These are phyloP conservation scores for Melipona beecheii DNA, from an alignment of 2,888 invertebrate species.

Conservation along the genomic window DNA sequence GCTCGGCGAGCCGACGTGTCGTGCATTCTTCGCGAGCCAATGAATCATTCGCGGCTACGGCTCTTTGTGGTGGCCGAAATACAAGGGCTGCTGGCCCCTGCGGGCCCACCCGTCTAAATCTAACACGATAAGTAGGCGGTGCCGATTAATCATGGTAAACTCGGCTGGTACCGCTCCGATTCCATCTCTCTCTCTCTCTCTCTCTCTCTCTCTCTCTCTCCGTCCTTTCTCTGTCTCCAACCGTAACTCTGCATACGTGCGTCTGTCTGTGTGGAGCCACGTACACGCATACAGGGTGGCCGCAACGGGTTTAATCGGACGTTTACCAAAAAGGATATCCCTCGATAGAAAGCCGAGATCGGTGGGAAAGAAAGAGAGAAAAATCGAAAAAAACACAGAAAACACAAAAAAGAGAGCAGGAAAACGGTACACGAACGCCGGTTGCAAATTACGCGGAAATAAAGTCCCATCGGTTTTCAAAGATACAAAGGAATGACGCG, in stretches of 20 bases:
- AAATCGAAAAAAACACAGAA: too few relatives aligned
- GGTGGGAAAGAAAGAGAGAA: too few relatives aligned
- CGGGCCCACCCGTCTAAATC: conserved; percentile 73
- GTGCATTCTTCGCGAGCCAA: conserved; percentile 65
- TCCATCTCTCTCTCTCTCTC: conserved; percentile 44
- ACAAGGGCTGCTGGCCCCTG: conserved; percentile 70
- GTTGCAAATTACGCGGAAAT: neutral
- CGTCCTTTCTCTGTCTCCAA: conserved; percentile 35
- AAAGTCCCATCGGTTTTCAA: neutral
- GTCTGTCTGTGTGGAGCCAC: conserved; percentile 30
- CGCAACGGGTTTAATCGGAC: conserved; percentile 19
- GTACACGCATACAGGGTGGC: conserved; percentile 58
- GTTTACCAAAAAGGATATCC: neutral
- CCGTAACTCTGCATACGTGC: conserved; percentile 29
- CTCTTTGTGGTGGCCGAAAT: conserved; percentile 72
- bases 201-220: conserved; percentile 33
- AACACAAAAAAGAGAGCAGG: too few relatives aligned
- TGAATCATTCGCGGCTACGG: conserved; percentile 63
- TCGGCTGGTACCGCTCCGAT: conserved; percentile 68
- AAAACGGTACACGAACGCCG: neutral
- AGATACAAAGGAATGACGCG: neutral
- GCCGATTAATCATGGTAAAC: conserved; percentile 80
- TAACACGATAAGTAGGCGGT: conserved; percentile 80
- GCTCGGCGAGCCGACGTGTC: conserved; percentile 58
- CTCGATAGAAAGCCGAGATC: neutral